phyloP scores from a whole-genome alignment of 2,113 vertebrate species.

The Nerophis lumbriciformis region DNA sequence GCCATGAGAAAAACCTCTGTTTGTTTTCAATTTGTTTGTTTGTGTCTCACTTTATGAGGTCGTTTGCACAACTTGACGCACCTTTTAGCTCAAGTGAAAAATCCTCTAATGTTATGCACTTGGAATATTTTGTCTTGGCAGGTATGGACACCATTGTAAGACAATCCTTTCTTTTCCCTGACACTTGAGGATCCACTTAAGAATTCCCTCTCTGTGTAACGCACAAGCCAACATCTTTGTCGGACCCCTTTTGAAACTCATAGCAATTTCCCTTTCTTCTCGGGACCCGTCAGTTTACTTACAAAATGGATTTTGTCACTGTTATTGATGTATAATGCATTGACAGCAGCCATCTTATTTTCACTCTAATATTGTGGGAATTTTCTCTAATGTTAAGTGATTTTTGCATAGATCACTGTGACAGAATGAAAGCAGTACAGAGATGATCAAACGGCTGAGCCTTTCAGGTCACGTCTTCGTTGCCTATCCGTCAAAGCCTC shows the following conservation, averaged over 20 bases:
- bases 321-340: slow-evolving; percentile 74
- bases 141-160: slow-evolving; percentile 16
- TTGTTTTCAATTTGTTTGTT: slow-evolving; percentile 66
- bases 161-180: slow-evolving; percentile 16
- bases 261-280: slow-evolving; percentile 59
- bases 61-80: slow-evolving; percentile 43
- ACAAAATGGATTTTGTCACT: slow-evolving; percentile 69
- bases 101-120: too few species aligned
- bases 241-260: slow-evolving; percentile 41
- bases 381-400: slow-evolving; percentile 67
- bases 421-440: slow-evolving; percentile 71
- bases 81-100: not conserved
- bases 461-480: slow-evolving; percentile 70
- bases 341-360: slow-evolving; percentile 52
- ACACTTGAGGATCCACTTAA: slow-evolving; percentile 13
- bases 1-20: slow-evolving; percentile 49
- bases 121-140: not conserved
- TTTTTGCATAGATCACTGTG: slow-evolving; percentile 60
- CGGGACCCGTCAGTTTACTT: slow-evolving; percentile 63
- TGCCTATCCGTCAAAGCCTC: slow-evolving; percentile 59
- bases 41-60: slow-evolving; percentile 65
- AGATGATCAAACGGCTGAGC: slow-evolving; percentile 69
- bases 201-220: slow-evolving; percentile 3
- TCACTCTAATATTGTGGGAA: slow-evolving; percentile 66
- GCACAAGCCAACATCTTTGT: slow-evolving; percentile 26